Conservation (phyloP, 1,140 invertebrate genomes). For the Anadara kagoshimensis region DNA sequence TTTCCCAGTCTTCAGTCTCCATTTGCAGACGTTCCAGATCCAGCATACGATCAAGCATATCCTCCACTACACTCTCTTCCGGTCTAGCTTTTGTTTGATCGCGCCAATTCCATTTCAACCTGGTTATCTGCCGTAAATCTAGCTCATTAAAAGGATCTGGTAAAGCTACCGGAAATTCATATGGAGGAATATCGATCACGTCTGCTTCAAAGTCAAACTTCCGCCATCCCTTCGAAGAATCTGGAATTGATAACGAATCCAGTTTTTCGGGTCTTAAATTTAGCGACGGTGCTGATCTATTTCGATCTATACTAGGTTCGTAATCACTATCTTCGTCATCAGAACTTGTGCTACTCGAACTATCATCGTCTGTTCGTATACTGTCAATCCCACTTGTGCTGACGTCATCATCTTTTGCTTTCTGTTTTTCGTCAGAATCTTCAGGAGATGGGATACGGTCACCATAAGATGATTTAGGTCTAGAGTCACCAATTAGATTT, state of each 20-base stretch:
- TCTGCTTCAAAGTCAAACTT: conserved; percentile 65
- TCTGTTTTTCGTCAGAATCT: conserved; percentile 19
- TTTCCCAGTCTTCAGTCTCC: conserved; percentile 68
- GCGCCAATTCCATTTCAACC: conserved; percentile 58
- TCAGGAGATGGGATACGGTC: conserved; percentile 26
- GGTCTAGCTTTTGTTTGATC: conserved; percentile 33
- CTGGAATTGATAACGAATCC: conserved; percentile 59
- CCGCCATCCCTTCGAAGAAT: conserved; percentile 53
- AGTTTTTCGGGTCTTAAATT: conserved; percentile 63
- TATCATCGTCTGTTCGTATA: conserved; percentile 52
- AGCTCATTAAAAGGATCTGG: conserved; percentile 52
- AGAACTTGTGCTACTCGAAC: conserved; percentile 36
- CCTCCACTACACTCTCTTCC: conserved; percentile 35
- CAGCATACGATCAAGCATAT: conserved; percentile 60
- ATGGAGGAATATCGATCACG: conserved; percentile 54
- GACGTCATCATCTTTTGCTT: conserved; percentile 45
- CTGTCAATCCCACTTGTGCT: conserved; percentile 63
- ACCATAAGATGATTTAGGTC: conserved; percentile 32
- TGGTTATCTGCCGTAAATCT: conserved; percentile 53
- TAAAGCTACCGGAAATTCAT: conserved; percentile 57
- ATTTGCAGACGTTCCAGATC: conserved; percentile 62
- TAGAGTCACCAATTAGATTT: conserved; percentile 37
- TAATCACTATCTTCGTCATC: conserved; percentile 53
- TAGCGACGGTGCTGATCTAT: conserved; percentile 50
- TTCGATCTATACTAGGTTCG: conserved; percentile 54